Percentiles rank a stretch among this genome's conserved stretches.
phyloP scores from a whole-genome alignment of 1,140 invertebrate species.

The Sminthurides bifidus region DNA sequence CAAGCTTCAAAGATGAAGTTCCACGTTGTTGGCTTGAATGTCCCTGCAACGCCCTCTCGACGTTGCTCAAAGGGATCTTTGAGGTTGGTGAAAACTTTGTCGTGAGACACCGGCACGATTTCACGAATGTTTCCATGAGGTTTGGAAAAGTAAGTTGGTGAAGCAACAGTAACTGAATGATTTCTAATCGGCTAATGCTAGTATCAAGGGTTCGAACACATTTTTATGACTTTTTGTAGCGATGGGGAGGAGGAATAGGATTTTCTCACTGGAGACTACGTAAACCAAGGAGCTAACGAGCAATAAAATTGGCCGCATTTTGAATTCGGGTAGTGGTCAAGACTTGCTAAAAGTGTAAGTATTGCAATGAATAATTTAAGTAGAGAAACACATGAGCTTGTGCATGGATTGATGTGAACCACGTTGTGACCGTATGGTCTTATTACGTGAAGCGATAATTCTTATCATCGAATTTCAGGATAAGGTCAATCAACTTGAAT shows the following conservation, averaged over 20 bases:
- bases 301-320: conserved; percentile 35
- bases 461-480: no score
- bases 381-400: no score
- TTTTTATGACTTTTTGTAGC: conserved; percentile 45
- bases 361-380: no score
- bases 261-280: conserved; percentile 1
- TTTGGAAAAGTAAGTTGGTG: not conserved
- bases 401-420: no score
- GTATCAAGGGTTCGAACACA: conserved; percentile 38
- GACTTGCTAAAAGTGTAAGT: no score
- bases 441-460: no score
- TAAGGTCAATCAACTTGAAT: no score
- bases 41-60: not conserved
- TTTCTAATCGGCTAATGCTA: conserved; percentile 14
- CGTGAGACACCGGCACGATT: not conserved
- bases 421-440: no score
- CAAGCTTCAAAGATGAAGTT: not conserved
- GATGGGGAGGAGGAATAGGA: conserved; percentile 39
- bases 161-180: conserved; percentile 10
- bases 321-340: no score
- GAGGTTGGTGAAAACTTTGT: not conserved
- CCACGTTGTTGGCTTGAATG: not conserved
- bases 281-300: not conserved
- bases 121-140: not conserved
- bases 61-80: not conserved